Percentiles rank a stretch among this genome's conserved stretches.
phyloP scores from a whole-genome alignment of 2,888 invertebrate genomes.

The Branchipolynoe longqiensis region DNA sequence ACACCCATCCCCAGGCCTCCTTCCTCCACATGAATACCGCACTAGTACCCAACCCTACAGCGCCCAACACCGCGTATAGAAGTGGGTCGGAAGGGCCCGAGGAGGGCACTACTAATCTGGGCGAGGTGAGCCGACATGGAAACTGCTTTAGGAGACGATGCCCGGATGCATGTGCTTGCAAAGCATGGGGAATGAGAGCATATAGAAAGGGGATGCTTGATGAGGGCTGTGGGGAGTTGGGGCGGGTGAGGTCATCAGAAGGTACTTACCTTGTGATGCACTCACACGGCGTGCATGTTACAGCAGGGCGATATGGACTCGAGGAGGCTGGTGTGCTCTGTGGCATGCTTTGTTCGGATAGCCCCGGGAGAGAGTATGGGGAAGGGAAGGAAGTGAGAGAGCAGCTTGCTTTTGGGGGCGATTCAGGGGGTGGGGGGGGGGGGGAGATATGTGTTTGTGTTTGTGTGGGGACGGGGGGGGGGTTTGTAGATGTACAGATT shows the following conservation, averaged over 20 bases:
- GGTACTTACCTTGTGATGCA: neutral
- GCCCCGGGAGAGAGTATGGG: no score
- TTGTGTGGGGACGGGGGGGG: no score
- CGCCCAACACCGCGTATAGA: neutral
- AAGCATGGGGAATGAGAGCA: slow-evolving; percentile 21
- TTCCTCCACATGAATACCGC: neutral
- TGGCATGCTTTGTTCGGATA: no score
- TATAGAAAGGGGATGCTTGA: neutral
- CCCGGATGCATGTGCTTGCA: neutral
- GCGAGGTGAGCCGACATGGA: slow-evolving; percentile 29
- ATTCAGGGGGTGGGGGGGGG: no score
- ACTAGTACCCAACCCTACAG: neutral
- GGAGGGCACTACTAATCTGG: slow-evolving; percentile 1
- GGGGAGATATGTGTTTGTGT: no score
- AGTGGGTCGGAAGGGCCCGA: neutral
- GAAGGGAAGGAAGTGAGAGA: no score
- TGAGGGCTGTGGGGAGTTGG: slow-evolving; percentile 17
- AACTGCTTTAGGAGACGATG: slow-evolving; percentile 18
- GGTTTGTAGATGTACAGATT: no score
- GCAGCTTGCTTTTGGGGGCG: no score
- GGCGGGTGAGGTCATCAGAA: neutral
- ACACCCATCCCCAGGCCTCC: neutral
- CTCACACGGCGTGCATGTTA: neutral
- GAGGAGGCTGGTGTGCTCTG: no score
- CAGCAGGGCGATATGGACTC: no score